Evolutionary conservation across 2,113 vertebrate genomes (phyloP).

Genomic region (Nycticryphes semicollaris): DNA sequence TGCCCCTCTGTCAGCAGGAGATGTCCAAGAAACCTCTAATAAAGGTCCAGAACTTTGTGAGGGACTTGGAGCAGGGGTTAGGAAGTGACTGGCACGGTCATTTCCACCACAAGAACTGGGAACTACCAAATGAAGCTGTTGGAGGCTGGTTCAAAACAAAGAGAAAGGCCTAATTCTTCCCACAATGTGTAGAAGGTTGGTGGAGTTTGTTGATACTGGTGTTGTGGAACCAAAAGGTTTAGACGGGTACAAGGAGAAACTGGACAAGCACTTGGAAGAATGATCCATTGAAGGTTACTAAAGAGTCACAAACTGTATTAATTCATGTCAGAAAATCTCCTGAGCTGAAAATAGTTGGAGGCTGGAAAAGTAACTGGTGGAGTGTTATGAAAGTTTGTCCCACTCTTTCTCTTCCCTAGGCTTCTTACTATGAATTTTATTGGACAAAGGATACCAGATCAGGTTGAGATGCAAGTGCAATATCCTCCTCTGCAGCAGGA

Average conservation of each 20-base stretch:
- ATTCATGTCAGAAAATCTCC: slow-evolving; percentile 25
- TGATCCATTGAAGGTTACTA: background rate
- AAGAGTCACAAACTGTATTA: background rate
- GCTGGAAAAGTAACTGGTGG: background rate
- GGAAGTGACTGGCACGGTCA: background rate
- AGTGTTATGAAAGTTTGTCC: background rate
- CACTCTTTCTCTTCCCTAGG: background rate
- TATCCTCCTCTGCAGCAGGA: background rate
- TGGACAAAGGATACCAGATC: background rate
- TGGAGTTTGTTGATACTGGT: background rate
- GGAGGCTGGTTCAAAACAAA: background rate
- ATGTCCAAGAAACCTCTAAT: background rate
- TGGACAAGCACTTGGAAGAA: background rate
- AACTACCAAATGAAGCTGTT: background rate
- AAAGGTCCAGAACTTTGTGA: background rate
- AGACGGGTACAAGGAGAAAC: background rate
- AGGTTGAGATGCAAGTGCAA: background rate
- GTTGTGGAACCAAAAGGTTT: background rate
- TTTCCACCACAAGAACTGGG: background rate
- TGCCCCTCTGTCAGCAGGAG: background rate
- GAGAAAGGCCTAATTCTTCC: background rate
- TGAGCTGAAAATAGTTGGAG: background rate
- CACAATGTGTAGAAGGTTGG: background rate
- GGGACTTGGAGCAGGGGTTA: background rate
- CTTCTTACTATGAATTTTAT: background rate